Evolutionary conservation across 2,113 vertebrate species (phyloP).

Genomic region (Diadophis punctatus): DNA sequence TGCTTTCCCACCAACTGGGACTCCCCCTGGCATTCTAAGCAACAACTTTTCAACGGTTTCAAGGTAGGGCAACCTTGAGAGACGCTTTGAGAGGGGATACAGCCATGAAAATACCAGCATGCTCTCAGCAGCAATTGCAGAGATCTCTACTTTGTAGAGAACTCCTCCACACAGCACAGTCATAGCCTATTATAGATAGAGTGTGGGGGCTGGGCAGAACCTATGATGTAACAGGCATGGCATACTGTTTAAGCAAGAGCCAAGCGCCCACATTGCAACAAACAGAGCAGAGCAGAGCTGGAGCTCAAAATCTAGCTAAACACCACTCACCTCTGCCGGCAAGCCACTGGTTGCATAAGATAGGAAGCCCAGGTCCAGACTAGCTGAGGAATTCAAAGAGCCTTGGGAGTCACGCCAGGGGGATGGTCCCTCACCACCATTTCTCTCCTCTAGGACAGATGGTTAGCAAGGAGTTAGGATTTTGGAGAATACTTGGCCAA

Average conservation of each 20-base stretch:
- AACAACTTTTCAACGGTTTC: not conserved
- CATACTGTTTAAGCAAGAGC: not conserved
- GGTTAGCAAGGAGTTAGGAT: not conserved
- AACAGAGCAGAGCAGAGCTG: not conserved
- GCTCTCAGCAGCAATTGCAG: not conserved
- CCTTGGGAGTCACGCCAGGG: conserved; percentile 75
- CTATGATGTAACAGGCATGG: not conserved
- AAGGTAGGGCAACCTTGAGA: not conserved
- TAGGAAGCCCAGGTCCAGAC: conserved; percentile 81
- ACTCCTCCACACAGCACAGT: conserved; percentile 25
- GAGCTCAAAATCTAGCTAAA: not conserved
- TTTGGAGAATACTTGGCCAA: not conserved
- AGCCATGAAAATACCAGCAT: not conserved
- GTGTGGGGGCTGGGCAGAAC: fast-evolving
- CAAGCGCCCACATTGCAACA: not conserved
- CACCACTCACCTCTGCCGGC: conserved; percentile 21
- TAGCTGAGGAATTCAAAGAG: conserved; percentile 82
- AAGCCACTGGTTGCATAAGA: conserved; percentile 47
- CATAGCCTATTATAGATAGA: conserved; percentile 11
- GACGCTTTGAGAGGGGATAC: not conserved
- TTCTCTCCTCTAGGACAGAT: conserved; percentile 68
- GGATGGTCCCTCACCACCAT: conserved; percentile 32
- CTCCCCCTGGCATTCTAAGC: not conserved
- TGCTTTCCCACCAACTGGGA: not conserved
- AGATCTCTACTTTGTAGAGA: not conserved